phyloP scores from a whole-genome alignment of 2,113 vertebrate genomes.

The Rhombomys opimus region DNA sequence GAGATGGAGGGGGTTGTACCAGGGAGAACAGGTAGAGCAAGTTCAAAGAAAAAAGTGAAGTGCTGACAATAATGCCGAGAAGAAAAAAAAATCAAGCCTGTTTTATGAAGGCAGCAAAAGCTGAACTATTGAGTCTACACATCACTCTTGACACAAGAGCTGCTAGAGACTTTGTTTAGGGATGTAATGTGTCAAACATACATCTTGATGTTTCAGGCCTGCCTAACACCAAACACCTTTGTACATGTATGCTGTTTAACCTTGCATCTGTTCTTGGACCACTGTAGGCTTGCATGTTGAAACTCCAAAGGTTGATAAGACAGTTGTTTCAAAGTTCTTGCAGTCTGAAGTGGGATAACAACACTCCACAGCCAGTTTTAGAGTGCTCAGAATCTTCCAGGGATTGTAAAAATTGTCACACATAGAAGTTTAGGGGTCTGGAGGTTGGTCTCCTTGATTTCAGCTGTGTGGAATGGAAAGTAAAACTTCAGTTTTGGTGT shows the following conservation, averaged over 20 bases:
- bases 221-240: background rate
- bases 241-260: background rate
- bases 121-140: background rate
- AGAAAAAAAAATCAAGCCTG: conserved; percentile 4
- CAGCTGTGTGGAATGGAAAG: background rate
- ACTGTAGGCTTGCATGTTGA: background rate
- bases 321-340: conserved; percentile 40
- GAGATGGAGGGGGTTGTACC: background rate
- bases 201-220: background rate
- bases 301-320: background rate
- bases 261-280: background rate
- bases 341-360: background rate
- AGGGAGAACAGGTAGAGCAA: background rate
- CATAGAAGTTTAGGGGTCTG: background rate
- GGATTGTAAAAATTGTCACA: background rate
- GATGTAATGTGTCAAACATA: background rate
- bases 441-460: background rate
- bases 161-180: background rate
- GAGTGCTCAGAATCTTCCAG: background rate
- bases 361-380: background rate
- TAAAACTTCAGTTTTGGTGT: background rate
- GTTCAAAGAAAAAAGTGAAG: background rate
- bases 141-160: background rate
- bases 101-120: background rate
- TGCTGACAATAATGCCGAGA: background rate